Base-by-base conservation (phyloP, 1,140 invertebrate genomes). In the Protaetia brevitarsis region DNA sequence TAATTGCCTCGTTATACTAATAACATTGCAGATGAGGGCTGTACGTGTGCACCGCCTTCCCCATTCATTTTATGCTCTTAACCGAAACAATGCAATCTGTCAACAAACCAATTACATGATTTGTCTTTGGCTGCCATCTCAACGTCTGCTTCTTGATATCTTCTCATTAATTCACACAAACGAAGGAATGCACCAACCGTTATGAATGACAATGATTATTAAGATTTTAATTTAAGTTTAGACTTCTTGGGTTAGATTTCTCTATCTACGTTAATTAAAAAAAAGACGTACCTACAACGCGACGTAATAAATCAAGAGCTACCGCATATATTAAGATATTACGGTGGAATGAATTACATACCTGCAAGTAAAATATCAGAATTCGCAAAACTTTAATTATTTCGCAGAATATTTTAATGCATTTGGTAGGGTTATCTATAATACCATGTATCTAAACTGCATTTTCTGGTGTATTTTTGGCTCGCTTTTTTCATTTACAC, bases 91-190 rank as follows among this genome's bases (percentile, higher is more conserved):
- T 69, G 66, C 68, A 65, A 69, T 69, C 68, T 69, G 68, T 69
- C 68, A 70, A 63, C 30, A 58, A 64, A 68, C 63, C 68, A 70
- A 70, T 70, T 70, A 66, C 45, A 68, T 70, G 66, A 70, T 70
- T 67, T 70, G 66, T 70, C 68, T 66, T 65, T 64, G 31, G 59
- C 65, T 59, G 56, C 63, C 63, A 63, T 68, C 63, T 63, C 61
- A 64, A 64, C 36, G 66, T 63, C 51, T 57, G 37, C 63, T 63
- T 23, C 66, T 60, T 29, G 66, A 69, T 63, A 66, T 69, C 65
- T 69, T 69, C 68, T 69, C 68, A 69, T 69, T 69, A 69, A 69
- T 56, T 64, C 65, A 66, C 63, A 69, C 66, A 69, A 69, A 69
- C 66, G 68, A 61, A 56, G 27, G 62, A 66, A 66, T 66, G 62